Conservation (phyloP, 2,888 invertebrate species). For the Drosophila anceps region DNA sequence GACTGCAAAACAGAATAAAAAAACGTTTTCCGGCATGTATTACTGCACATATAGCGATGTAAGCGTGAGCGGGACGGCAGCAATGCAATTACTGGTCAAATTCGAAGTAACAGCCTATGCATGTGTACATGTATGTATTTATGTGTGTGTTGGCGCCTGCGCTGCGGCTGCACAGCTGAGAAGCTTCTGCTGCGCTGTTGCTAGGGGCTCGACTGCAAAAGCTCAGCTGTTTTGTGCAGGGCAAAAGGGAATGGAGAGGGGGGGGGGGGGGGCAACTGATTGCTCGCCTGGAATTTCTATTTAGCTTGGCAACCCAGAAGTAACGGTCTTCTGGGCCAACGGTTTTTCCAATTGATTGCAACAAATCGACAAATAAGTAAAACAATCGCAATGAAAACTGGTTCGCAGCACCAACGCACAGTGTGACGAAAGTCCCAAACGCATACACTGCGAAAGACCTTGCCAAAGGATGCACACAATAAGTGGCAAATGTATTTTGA, state of each 20-base stretch:
- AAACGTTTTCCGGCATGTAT: conserved; percentile 52
- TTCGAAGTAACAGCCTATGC: conserved; percentile 59
- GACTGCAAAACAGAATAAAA: conserved; percentile 25
- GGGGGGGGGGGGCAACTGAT: neutral
- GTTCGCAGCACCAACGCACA: conserved; percentile 24
- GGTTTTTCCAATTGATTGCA: conserved; percentile 61
- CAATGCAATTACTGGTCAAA: conserved; percentile 73
- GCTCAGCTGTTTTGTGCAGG: conserved; percentile 55
- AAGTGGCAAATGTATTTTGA: conserved; percentile 29
- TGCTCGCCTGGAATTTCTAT: conserved; percentile 53
- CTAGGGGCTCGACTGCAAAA: conserved; percentile 70
- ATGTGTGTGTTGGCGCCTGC: conserved; percentile 48
- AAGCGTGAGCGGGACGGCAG: conserved; percentile 68
- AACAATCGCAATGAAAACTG: conserved; percentile 40
- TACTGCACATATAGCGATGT: conserved; percentile 33
- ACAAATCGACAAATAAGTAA: conserved; percentile 43
- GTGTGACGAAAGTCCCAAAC: conserved; percentile 3
- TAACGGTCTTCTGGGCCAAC: conserved; percentile 34
- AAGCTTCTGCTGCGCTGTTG: conserved; percentile 62
- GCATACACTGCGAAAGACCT: conserved; percentile 41
- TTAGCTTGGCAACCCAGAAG: conserved; percentile 53
- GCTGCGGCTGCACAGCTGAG: conserved; percentile 58
- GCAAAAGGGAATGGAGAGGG: neutral
- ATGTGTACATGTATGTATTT: conserved; percentile 2
- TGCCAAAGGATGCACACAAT: conserved; percentile 50